Conservation (phyloP, 2,888 invertebrate genomes). For the Odontomyia ornata region DNA sequence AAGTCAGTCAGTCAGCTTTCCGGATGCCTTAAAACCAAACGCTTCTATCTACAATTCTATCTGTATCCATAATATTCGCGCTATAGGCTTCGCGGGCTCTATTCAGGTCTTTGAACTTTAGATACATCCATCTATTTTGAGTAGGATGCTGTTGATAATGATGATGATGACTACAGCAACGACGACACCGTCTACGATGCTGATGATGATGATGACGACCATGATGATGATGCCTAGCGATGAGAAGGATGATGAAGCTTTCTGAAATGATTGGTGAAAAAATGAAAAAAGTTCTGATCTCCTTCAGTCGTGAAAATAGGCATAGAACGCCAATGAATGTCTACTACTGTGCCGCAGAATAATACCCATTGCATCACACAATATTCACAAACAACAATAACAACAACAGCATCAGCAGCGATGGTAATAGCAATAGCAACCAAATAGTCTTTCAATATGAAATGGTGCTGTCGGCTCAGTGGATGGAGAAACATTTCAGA, state of each 20-base stretch:
- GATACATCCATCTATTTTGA: conserved; percentile 7
- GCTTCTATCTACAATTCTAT: conserved; percentile 15
- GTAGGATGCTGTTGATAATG: conserved; percentile 13
- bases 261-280: conserved; percentile 3
- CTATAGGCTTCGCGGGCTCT: background rate
- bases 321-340: conserved; percentile 18
- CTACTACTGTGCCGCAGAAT: background rate
- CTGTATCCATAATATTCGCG: background rate
- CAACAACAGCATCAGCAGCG: no score
- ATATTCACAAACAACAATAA: background rate
- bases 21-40: background rate
- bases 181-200: no score
- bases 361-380: conserved; percentile 23
- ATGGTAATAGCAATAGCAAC: background rate
- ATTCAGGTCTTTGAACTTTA: conserved; percentile 35
- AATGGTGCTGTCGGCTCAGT: background rate
- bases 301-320: background rate
- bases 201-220: no score
- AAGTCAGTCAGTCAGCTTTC: background rate
- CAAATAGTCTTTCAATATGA: background rate
- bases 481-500: no score
- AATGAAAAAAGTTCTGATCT: background rate
- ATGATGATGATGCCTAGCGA: no score
- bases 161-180: background rate
- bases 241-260: no score